Conservation (phyloP, 1,140 invertebrate genomes). For the Frieseomelitta varia region DNA sequence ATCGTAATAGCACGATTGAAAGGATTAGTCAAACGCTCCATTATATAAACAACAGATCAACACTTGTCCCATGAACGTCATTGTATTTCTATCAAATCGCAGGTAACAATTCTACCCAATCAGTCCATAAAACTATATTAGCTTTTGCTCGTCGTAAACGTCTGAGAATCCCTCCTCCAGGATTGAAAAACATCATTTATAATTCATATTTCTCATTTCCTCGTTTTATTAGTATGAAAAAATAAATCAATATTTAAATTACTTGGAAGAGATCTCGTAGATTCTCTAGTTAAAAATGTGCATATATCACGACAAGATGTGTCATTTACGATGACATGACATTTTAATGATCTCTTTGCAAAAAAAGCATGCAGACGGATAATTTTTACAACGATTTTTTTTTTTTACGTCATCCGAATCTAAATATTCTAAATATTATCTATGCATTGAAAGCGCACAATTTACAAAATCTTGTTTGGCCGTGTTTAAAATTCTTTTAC, state of each 20-base stretch:
- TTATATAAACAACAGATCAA: slow-evolving; percentile 38
- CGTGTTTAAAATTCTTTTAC: background rate
- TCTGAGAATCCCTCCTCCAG: no score
- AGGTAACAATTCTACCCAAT: background rate
- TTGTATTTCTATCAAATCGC: background rate
- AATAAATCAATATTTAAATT: background rate
- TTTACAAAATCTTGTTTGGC: background rate
- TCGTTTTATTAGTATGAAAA: no score
- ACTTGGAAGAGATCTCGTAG: background rate
- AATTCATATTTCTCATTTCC: background rate
- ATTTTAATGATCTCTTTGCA: background rate
- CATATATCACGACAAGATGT: no score
- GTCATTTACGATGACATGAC: background rate
- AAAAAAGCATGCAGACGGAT: no score
- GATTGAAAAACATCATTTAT: background rate
- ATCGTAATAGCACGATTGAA: slow-evolving; percentile 17
- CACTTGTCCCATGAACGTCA: background rate
- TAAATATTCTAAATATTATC: no score
- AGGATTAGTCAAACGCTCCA: background rate
- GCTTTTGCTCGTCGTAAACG: background rate
- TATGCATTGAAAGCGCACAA: background rate
- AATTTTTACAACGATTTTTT: no score
- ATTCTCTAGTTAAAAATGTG: background rate
- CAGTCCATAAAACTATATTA: background rate
- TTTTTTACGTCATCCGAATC: background rate